A percentile compares a stretch with the other conserved stretches of the same genome.
phyloP scores from a whole-genome alignment of 2,888 invertebrate genomes.

The Megaustenia siamemsis region DNA sequence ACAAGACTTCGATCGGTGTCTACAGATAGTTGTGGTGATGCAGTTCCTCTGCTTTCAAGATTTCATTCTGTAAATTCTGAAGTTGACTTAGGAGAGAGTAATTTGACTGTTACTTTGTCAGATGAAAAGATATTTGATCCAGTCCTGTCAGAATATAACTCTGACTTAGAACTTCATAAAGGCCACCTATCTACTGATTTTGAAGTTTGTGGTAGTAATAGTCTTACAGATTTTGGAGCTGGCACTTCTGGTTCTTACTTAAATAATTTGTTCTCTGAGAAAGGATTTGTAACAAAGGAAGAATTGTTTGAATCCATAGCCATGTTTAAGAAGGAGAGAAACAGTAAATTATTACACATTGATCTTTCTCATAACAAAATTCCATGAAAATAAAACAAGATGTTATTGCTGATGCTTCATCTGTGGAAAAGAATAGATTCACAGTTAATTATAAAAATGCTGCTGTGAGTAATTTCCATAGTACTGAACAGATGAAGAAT shows the following conservation, averaged over 20 bases:
- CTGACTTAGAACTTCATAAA: background rate
- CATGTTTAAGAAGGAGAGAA: background rate
- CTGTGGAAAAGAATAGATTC: background rate
- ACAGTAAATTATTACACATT: background rate
- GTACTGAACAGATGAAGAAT: background rate
- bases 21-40: constrained; percentile 39
- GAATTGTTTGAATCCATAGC: background rate
- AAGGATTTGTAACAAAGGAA: background rate
- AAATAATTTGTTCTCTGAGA: background rate
- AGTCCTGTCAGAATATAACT: background rate
- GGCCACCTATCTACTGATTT: background rate
- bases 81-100: constrained; percentile 46
- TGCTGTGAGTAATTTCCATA: background rate
- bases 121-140: constrained; percentile 34
- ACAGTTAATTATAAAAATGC: background rate
- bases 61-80: constrained; percentile 50
- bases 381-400: background rate
- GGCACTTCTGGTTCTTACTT: background rate
- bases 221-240: background rate
- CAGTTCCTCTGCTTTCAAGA: constrained; percentile 37
- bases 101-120: constrained; percentile 43
- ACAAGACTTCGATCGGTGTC: constrained; percentile 36
- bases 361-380: background rate
- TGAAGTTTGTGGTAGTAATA: background rate
- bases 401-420: background rate